Evolutionary conservation across 2,797 vertebrate species (phyloP), one percentile per base, ranked within the genome.

Genomic region (Pipistrellus pygmaeus): DNA sequence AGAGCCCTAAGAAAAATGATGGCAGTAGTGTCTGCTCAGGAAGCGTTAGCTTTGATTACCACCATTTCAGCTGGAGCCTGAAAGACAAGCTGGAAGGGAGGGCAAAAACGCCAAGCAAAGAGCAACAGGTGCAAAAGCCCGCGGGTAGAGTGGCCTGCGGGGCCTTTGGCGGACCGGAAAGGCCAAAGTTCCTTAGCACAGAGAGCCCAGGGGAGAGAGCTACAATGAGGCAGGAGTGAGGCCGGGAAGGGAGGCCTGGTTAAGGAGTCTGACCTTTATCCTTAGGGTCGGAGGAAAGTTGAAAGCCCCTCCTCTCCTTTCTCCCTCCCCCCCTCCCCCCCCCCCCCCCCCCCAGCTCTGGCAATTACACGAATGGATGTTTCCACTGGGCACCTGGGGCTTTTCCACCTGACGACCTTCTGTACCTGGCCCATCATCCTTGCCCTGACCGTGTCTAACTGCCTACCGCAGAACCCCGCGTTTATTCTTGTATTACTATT

Each of bases 251-350:
- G 5, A 84, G 46, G 46, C 17, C n/a, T 7, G 41, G 32, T 60
- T 62, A 82, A 73, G 32, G 87, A 75, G 44, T 38, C 68, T 78
- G 78, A 86, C 76, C 51, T 86, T 86, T 69, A 90, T 64, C 69
- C 51, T 38, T 5, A 20, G 32, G 62, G 41, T 82, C 89, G 38
- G 27, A 75, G 69, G 30, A 86, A 82, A 93, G 32, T n/a, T 60
- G 68, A 76, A 93, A 77, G 62, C 57, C 57, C 57, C 5, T 60
- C 23, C 21, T 6, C 25, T 4, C 53, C 21, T 44, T 10, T 44
- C 10, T 44, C 44, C 3, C 21, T 3, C n/a, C n/a, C n/a, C n/a
- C n/a, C n/a, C n/a, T n/a, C 20, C 53, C 8, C 21, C 23, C 3
- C 55, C 7, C 10, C 4, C 0, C 55, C 7, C 4, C 10, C 0